Evolutionary conservation across 2,113 vertebrate species (phyloP).

Genomic region (Formicarius rufipectus): DNA sequence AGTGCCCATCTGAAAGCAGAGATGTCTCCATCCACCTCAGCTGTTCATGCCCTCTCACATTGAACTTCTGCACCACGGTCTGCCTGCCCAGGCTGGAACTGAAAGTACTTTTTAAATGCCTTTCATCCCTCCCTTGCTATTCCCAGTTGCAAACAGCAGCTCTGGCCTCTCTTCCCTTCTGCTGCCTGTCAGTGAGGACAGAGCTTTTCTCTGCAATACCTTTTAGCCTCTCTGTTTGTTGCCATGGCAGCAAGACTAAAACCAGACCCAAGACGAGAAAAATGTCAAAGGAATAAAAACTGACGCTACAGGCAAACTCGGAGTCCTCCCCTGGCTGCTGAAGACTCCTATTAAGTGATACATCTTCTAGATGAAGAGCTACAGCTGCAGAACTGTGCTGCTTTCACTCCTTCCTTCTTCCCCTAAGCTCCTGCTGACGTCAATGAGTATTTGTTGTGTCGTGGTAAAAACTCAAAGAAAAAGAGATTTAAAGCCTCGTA

Average conservation of each 20-base stretch:
- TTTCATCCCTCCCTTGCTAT: background rate
- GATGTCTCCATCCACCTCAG: background rate
- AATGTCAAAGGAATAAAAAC: slow-evolving; percentile 37
- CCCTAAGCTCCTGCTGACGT: slow-evolving; percentile 28
- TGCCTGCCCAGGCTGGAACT: background rate
- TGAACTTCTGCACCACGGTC: background rate
- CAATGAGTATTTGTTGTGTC: slow-evolving; percentile 33
- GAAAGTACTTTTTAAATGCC: background rate
- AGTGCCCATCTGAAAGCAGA: background rate
- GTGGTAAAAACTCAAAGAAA: slow-evolving; percentile 16
- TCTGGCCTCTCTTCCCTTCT: background rate
- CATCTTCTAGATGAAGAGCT: background rate
- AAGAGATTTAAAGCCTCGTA: slow-evolving; percentile 8
- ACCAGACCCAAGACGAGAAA: slow-evolving; percentile 9
- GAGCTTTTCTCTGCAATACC: slow-evolving; percentile 36
- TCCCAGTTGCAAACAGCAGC: background rate
- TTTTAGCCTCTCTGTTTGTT: slow-evolving; percentile 61
- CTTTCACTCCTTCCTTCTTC: background rate
- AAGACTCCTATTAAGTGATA: slow-evolving; percentile 28
- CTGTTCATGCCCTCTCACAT: background rate
- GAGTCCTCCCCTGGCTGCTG: background rate
- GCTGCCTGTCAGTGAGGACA: background rate
- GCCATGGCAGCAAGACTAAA: slow-evolving; percentile 61
- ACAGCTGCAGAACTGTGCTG: background rate
- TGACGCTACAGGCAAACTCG: background rate